These are phyloP conservation scores for Anableps anableps DNA, from an alignment of 2,797 vertebrate species.

Conservation along the genomic window DNA sequence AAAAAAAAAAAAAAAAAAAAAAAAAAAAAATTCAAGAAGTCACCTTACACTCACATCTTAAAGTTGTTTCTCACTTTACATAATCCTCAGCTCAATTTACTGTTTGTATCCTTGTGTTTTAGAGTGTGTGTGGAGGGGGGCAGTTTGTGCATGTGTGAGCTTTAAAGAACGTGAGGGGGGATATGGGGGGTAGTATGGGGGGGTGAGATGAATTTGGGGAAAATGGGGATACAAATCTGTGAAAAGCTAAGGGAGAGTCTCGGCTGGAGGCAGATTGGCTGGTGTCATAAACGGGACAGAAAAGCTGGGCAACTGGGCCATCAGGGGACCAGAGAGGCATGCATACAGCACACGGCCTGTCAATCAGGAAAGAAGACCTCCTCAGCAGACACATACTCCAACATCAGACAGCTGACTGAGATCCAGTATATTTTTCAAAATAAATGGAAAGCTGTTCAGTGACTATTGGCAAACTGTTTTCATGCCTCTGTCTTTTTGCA, in stretches of 20 bases:
- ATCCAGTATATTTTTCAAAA: slow-evolving; percentile 26
- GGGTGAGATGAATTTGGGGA: slow-evolving; percentile 82
- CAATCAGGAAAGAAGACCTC: slow-evolving; percentile 81
- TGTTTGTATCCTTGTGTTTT: slow-evolving; percentile 17
- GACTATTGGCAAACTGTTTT: neutral
- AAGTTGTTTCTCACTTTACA: slow-evolving; percentile 64
- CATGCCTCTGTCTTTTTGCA: slow-evolving; percentile 19
- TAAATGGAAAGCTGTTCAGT: slow-evolving; percentile 20
- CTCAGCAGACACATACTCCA: slow-evolving; percentile 26
- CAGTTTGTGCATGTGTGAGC: slow-evolving; percentile 51
- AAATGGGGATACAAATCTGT: slow-evolving; percentile 82
- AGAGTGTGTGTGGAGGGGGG: neutral
- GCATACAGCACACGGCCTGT: slow-evolving; percentile 79
- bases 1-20: slow-evolving; percentile 31
- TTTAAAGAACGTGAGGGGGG: slow-evolving; percentile 63
- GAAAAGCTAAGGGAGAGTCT: slow-evolving; percentile 79
- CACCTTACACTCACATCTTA: slow-evolving; percentile 44
- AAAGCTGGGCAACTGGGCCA: slow-evolving; percentile 68
- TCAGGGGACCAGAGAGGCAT: slow-evolving; percentile 68
- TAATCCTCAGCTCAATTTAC: slow-evolving; percentile 54
- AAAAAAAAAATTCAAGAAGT: slow-evolving; percentile 23
- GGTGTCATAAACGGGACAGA: slow-evolving; percentile 78
- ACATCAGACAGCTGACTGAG: slow-evolving; percentile 42
- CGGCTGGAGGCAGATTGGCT: slow-evolving; percentile 84
- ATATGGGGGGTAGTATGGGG: slow-evolving; percentile 43